Conservation (phyloP, 2,888 invertebrate species). For the Brachypterus glaber region DNA sequence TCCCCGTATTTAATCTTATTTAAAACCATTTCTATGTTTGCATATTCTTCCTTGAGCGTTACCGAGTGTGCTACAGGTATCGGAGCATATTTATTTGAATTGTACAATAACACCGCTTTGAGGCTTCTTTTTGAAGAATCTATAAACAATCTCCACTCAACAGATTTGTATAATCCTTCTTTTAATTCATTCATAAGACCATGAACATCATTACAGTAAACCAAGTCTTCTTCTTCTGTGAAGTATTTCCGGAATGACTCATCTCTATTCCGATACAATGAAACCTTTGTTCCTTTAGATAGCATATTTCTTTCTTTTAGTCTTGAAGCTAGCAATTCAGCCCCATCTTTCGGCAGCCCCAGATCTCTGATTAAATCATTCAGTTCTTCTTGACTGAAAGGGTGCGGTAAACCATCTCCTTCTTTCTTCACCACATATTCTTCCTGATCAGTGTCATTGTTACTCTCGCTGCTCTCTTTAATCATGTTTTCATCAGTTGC, state of each 20-base stretch:
- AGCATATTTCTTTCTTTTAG: not conserved
- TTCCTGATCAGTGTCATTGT: too few species aligned
- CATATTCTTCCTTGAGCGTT: too few species aligned
- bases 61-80: slow-evolving; percentile 6
- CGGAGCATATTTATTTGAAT: slow-evolving; percentile 27
- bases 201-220: too few species aligned
- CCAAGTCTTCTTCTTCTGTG: too few species aligned
- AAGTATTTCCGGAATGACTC: not conserved
- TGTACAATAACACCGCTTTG: slow-evolving; percentile 6
- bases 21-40: too few species aligned
- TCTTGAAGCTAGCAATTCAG: not conserved
- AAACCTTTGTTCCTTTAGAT: not conserved
- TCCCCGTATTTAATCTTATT: slow-evolving; percentile 12
- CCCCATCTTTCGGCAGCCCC: not conserved
- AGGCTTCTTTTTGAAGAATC: slow-evolving; percentile 8
- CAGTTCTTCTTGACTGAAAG: not conserved
- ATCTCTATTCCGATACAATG: not conserved
- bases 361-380: not conserved
- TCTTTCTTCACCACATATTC: too few species aligned
- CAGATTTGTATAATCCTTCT: too few species aligned
- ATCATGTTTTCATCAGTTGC: too few species aligned
- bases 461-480: too few species aligned
- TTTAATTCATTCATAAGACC: too few species aligned
- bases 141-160: slow-evolving; percentile 8
- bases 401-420: too few species aligned